A percentile compares a stretch with the other conserved stretches of the same genome.
These are phyloP conservation scores for Drosophila colorata DNA, from an alignment of 2,888 invertebrate genomes.

Conservation along the genomic window DNA sequence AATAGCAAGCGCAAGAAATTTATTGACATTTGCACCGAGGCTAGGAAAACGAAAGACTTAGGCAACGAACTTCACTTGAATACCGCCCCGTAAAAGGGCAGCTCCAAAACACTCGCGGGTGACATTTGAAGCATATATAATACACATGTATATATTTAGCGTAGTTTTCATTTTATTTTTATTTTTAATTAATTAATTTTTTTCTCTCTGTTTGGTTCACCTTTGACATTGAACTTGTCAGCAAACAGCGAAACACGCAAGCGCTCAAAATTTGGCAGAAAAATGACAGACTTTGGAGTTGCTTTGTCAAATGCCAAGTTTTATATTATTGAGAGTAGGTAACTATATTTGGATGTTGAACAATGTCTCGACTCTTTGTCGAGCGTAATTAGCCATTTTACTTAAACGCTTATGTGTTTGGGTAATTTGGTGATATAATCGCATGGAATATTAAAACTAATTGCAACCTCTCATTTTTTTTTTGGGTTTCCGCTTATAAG, in stretches of 20 bases:
- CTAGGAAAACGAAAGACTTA: slow-evolving; percentile 71
- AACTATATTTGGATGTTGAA: slow-evolving; percentile 14
- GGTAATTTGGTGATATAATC: slow-evolving; percentile 18
- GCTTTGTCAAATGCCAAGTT: slow-evolving; percentile 1
- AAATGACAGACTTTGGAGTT: slow-evolving; percentile 30
- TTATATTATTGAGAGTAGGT: slow-evolving; percentile 5
- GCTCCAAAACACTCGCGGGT: slow-evolving; percentile 2
- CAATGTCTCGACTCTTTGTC: background rate
- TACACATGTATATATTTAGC: background rate
- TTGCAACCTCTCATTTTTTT: slow-evolving; percentile 18
- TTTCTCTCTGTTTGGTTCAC: slow-evolving; percentile 33
- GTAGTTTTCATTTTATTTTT: slow-evolving; percentile 5
- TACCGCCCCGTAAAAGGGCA: slow-evolving; percentile 1
- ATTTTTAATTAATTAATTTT: background rate
- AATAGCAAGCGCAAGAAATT: slow-evolving; percentile 29
- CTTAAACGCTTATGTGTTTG: background rate
- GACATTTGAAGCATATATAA: background rate
- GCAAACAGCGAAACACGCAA: slow-evolving; percentile 27
- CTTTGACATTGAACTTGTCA: slow-evolving; percentile 79
- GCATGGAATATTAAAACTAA: slow-evolving; percentile 39
- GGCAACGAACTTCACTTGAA: slow-evolving; percentile 62
- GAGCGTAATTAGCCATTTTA: slow-evolving; percentile 20
- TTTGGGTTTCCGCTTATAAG: slow-evolving; percentile 21
- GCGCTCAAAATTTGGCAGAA: slow-evolving; percentile 29
- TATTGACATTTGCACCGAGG: slow-evolving; percentile 53